Percentiles rank a stretch among this genome's conserved stretches.
phyloP scores from a whole-genome alignment of 64 coral and sea anemone genomes.

The Astreopora myriophthalma region DNA sequence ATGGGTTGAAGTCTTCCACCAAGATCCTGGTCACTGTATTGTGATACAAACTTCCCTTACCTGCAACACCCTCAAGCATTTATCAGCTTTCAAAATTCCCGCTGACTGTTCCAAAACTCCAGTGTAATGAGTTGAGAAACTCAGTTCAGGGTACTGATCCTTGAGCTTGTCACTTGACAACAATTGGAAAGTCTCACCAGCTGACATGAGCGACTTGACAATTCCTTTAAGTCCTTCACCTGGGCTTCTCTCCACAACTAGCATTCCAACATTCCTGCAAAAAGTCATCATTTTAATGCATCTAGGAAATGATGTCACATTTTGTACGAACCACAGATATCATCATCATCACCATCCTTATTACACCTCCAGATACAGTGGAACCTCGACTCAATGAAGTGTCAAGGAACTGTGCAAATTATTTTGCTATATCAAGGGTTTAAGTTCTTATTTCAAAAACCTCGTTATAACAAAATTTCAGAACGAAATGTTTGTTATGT shows the following conservation, averaged over 20 bases:
- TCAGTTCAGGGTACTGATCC: conserved; percentile 28
- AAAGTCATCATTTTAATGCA: not conserved
- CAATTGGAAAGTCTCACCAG: conserved; percentile 5
- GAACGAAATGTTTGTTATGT: no score
- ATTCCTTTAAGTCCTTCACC: not conserved
- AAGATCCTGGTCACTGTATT: not conserved
- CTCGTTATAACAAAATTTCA: no score
- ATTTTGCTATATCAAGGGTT: no score
- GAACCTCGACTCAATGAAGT: no score
- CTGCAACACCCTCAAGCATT: conserved; percentile 63
- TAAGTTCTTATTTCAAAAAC: no score
- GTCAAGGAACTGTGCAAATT: no score
- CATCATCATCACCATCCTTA: no score
- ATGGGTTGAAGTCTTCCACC: no score
- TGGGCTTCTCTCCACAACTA: conserved; percentile 34
- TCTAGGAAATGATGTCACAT: not conserved
- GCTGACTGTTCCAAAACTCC: conserved; percentile 35
- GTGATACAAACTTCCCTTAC: not conserved
- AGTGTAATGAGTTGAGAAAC: conserved; percentile 11
- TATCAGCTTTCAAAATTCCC: conserved; percentile 70
- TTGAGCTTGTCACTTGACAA: conserved; percentile 27
- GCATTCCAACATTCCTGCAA: conserved; percentile 57
- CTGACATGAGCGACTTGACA: not conserved
- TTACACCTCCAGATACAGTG: no score
- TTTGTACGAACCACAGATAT: no score